Base-by-base conservation (phyloP, 2,113 vertebrate genomes). In the Apistogramma diplotaenia region DNA sequence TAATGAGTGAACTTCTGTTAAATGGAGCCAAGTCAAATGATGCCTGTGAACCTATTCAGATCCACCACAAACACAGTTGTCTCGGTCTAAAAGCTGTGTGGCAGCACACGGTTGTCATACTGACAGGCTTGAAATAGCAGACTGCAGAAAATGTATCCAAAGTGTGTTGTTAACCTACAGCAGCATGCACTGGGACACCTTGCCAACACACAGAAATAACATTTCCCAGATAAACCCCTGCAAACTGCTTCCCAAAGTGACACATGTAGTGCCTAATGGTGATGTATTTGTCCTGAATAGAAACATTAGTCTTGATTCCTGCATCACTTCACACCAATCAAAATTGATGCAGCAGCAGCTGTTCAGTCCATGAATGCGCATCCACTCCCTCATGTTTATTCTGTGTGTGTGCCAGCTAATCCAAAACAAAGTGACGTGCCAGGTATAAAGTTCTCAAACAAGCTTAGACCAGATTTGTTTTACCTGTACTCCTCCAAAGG, bases 271-370 rank as follows among this genome's bases (percentile, higher is more conserved):
- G 67, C 35, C 89, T 93, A 94, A 95, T 93, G 86, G 88, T 94
- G 91, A 95, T 94, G 79, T 87, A 94, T 95, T 89, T 85, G 86
- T 86, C 88, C 85, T 46, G 46, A 83, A 84, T 37, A 86, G 74
- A 90, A 87, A 84, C 93, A 94, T 94, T 92, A 92, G 86, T 95
- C 91, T 93, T 91, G 83, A 93, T 94, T 93, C 83, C 81, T 88
- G 86, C 84, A 89, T 91, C 85, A 90, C 79, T 85, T 89, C 86
- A 90, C 92, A 91, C 79, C 65, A 89, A 89, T 88, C 73, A 78
- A 89, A 89, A 93, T 74, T 89, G 87, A 92, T 87, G 81, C 85
- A 88, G 73, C 76, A 86, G 83, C 93, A 93, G 91, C 90, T 93
- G 92, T 87, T 93, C 73, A 61, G 75, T 77, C 75, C 74, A 23